Base-by-base conservation (phyloP, 2,888 invertebrate species). In the Erebia palarica region DNA sequence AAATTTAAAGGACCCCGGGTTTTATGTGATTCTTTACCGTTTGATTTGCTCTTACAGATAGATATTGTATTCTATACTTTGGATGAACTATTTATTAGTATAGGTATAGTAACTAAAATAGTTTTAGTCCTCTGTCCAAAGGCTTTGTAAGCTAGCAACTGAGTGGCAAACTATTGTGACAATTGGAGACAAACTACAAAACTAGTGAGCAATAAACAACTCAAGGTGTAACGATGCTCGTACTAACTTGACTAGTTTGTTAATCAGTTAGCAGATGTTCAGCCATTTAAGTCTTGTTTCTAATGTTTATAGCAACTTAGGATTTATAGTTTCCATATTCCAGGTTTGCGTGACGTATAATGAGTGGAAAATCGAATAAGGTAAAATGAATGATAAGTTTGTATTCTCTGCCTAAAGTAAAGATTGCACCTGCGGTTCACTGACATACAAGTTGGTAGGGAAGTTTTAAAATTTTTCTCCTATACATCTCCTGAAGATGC, bases 201-300 rank as follows among this genome's bases (percentile, higher is more conserved):
- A 66, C 66, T 66, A 42, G 57, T 18, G 27, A 58, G 66, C 57
- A 66, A 66, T 66, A 57, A 66, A 66, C 57, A 66, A 57, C 57
- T 57, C 66, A 66, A 66, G 66, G 57, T 58, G 58, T 47, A 58
- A 58, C 47, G 42, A 21, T 55, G 18, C 21, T 65, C 44, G 36
- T 36, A 44, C 57, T 57, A 47, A 66, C 44, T 66, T 66, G 14
- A 49, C 63, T 14, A 63, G 47, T 49, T 49, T 49, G 21, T 14
- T 49, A 27, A 63, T 49, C 63, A 49, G 21, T 49, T 49, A 63
- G 21, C 63, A 63, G 63, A 63, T 63, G 63, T 13, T 63, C 4
- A 49, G 63, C 47, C 11, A 18, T 63, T 63, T 49, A 21, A 21
- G 27, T 27, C 49, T 63, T 18, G 63, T 49, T 63, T 21, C 9